These are phyloP conservation scores for Lasioglossum albipes DNA, from an alignment of 1,140 invertebrate genomes.

Conservation along the genomic window DNA sequence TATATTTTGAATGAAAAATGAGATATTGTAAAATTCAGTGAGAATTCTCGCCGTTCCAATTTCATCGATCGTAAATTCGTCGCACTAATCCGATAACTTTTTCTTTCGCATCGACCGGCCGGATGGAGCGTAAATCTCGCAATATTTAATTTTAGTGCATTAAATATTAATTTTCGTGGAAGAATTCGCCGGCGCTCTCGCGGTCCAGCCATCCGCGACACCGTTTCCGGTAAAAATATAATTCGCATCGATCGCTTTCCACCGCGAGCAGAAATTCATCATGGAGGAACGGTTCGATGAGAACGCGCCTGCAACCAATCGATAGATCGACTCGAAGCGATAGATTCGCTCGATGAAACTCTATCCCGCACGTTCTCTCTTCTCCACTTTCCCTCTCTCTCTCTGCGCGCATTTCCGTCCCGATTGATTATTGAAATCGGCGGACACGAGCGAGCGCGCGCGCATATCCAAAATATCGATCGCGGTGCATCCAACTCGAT, in stretches of 20 bases:
- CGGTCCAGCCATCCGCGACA: neutral
- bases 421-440: slow-evolving; percentile 19
- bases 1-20: no score
- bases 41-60: no score
- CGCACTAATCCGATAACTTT: no score
- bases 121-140: no score
- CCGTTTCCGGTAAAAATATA: slow-evolving; percentile 1
- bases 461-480: neutral
- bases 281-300: neutral
- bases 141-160: neutral
- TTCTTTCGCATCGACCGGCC: no score
- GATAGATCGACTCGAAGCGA: neutral
- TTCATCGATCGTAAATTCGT: no score
- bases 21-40: no score
- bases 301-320: neutral
- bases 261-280: neutral
- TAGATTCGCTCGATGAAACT: neutral
- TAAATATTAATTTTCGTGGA: slow-evolving; percentile 1
- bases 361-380: neutral
- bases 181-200: neutral
- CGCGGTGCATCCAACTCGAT: neutral
- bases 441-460: neutral
- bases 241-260: slow-evolving; percentile 2
- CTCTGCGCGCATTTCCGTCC: neutral
- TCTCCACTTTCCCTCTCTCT: no score